phyloP scores from a whole-genome alignment of 2,797 vertebrate species.

The Silurus lanzhouensis region DNA sequence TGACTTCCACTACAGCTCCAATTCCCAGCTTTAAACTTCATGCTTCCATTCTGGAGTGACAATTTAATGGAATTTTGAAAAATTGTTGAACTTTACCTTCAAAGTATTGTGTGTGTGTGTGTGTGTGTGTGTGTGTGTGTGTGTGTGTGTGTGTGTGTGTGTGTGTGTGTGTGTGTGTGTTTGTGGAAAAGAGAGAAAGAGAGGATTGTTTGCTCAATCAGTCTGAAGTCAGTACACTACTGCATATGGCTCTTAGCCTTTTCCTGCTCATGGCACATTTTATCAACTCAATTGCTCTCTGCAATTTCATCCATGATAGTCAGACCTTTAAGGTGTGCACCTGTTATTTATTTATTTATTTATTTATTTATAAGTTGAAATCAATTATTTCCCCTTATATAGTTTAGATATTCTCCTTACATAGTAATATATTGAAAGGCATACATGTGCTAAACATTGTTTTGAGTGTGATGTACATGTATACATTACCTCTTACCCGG shows the following conservation, averaged over 20 bases:
- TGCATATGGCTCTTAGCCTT: background rate
- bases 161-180: background rate
- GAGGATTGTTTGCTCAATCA: background rate
- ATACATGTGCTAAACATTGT: background rate
- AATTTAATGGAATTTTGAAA: conserved; percentile 39
- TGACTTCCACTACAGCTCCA: conserved; percentile 16
- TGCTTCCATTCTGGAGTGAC: conserved; percentile 22
- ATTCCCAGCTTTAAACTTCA: conserved; percentile 7
- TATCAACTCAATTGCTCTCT: background rate
- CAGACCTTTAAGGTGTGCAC: background rate
- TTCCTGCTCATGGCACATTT: background rate
- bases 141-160: background rate
- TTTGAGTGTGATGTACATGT: background rate
- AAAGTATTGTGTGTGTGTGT: background rate
- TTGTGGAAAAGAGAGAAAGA: background rate
- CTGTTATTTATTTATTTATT: background rate
- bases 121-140: background rate
- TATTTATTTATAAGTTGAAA: background rate
- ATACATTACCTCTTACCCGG: background rate
- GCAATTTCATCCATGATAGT: background rate
- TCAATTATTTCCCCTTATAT: background rate
- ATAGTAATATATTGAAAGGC: background rate
- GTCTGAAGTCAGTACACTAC: background rate
- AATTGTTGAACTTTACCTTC: conserved; percentile 24
- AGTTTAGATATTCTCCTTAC: background rate